Evolutionary conservation across 2,888 invertebrate species (phyloP), one percentile per base, ranked within the genome.

Genomic region (Zaprionus lineosus): DNA sequence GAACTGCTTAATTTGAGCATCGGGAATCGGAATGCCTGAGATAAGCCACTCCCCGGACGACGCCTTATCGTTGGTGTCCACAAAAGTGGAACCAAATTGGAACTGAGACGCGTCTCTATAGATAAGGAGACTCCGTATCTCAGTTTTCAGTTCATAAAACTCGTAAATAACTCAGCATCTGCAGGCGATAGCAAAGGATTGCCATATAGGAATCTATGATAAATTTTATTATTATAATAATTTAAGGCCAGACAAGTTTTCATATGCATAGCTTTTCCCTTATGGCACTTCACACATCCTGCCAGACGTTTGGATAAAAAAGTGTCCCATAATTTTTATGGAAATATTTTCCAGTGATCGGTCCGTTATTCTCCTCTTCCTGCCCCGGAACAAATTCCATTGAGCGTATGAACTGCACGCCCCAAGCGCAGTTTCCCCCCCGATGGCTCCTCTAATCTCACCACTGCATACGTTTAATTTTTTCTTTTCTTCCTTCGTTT

Each of bases 381-480:
- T 43, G 21, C 4, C 46, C 34, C 67, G 79, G 66, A 82, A 84
- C 79, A 73, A 84, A 81, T 81, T 74, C 83, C 79, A 56, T 21
- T 6, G 62, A 56, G 58, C 55, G 48, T 55, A 56, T 29, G 62
- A 61, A 56, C 57, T 59, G 53, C 78, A 82, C 75, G 84, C 74
- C 68, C 46, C 53, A 51, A 26, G 29, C 41, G 14, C 40, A 67
- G 57, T 65, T 74, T 40, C 55, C 71, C 74, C 84, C 77, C 53
- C 33, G 56, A 19, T 66, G 60, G 69, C 53, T 48, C 40, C n/a
- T n/a, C n/a, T n/a, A n/a, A n/a, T n/a, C n/a, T n/a, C n/a, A n/a
- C n/a, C n/a, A n/a, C n/a, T n/a, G n/a, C n/a, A 59, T 48, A 62
- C 62, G 57, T 58, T 41, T 48, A 57, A 43, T 14, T 36, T 50